Conservation (phyloP, 2,113 vertebrate genomes). For the Alethe castanea region DNA sequence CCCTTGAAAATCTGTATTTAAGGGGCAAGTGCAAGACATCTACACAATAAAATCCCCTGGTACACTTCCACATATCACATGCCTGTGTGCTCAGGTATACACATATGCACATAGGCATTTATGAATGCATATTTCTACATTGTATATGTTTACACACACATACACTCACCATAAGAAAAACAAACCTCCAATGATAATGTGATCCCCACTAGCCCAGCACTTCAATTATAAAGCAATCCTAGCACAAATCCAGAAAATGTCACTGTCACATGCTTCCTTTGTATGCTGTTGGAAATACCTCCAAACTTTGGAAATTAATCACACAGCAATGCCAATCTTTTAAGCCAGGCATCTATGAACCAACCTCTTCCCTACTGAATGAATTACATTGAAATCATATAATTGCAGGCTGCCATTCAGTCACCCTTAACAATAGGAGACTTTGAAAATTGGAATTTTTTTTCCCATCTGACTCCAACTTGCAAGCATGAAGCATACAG, state of each 20-base stretch:
- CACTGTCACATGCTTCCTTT: slow-evolving; percentile 43
- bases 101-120: background rate
- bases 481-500: slow-evolving; percentile 55
- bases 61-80: background rate
- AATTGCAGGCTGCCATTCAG: slow-evolving; percentile 69
- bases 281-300: slow-evolving; percentile 60
- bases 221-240: slow-evolving; percentile 63
- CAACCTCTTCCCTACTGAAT: slow-evolving; percentile 55
- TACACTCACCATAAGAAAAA: background rate
- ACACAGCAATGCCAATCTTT: slow-evolving; percentile 66
- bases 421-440: slow-evolving; percentile 72
- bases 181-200: background rate
- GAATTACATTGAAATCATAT: slow-evolving; percentile 63
- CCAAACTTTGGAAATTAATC: slow-evolving; percentile 67
- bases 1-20: background rate
- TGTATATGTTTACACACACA: background rate
- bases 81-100: background rate
- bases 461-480: slow-evolving; percentile 59
- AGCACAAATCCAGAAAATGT: slow-evolving; percentile 58
- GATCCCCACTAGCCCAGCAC: background rate
- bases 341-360: slow-evolving; percentile 62
- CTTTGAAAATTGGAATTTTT: slow-evolving; percentile 64
- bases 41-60: background rate
- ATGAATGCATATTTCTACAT: background rate
- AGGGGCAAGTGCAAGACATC: background rate